Conservation (phyloP, 1,140 invertebrate genomes). For the Temnothorax longispinosus region DNA sequence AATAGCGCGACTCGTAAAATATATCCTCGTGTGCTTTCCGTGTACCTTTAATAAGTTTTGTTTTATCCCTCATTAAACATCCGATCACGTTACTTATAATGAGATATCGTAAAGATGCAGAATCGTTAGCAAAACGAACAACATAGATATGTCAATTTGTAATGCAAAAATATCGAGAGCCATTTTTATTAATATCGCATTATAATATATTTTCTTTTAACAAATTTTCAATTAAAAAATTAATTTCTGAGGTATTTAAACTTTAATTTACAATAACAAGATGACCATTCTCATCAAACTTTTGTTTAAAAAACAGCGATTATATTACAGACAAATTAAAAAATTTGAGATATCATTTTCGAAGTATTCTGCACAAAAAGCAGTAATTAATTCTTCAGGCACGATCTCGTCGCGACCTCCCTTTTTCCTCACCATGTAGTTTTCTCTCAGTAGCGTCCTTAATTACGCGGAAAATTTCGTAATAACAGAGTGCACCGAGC, state of each 20-base stretch:
- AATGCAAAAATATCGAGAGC: not conserved
- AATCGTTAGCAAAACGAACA: not conserved
- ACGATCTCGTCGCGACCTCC: not conserved
- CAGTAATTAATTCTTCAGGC: slow-evolving; percentile 26
- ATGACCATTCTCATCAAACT: not conserved
- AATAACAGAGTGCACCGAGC: not conserved
- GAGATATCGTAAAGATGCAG: not conserved
- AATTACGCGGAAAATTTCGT: slow-evolving; percentile 39
- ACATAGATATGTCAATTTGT: not conserved
- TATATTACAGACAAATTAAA: not conserved
- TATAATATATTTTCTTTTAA: not conserved
- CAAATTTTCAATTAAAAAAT: slow-evolving; percentile 1
- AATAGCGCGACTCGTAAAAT: not conserved
- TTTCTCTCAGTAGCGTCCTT: slow-evolving; percentile 20
- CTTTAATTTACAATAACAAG: not conserved
- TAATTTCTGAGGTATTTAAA: not conserved
- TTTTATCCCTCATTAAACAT: not conserved
- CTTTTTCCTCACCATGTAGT: not conserved
- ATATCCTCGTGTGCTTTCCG: not conserved
- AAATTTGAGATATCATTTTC: slow-evolving; percentile 6
- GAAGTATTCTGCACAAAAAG: not conserved
- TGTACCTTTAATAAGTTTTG: not conserved
- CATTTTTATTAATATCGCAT: not conserved
- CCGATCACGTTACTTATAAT: not conserved
- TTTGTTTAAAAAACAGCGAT: not conserved